Base-by-base conservation (phyloP, 2,797 vertebrate species). In the Acanthornis magna region DNA sequence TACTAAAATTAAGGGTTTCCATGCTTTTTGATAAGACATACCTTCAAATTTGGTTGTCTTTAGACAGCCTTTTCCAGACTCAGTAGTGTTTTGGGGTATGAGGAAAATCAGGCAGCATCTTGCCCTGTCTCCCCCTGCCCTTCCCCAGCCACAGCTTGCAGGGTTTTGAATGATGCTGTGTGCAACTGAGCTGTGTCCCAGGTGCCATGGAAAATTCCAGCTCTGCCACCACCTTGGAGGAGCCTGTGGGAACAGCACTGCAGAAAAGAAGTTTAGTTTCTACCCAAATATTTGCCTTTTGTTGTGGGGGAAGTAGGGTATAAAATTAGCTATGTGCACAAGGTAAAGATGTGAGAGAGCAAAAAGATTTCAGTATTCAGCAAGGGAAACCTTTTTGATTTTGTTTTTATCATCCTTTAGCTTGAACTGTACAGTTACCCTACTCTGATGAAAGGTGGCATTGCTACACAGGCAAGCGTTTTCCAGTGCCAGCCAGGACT, bases 271-370 rank as follows among this genome's bases (percentile, higher is more conserved):
- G 15, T 78, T 81, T 29, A 22, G 15, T 80, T 47, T 88, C 55
- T 75, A 40, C 53, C 19, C 16, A 62, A 18, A 73, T 55, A 55
- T 4, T 74, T 89, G 30, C 6, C 8, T 61, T 68, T 54, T 45
- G 18, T 65, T 26, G 6, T 16, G 8, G 26, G 32, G 7, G 7
- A 12, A 16, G 1, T 18, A 9, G 6, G 1, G 6, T 65, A 13
- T 42, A 48, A 65, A 70, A 61, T 43, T 42, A 51, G 15, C 34
- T 71, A 2, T 26, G 16, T 32, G 38, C 20, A 54, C 25, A 58
- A 47, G 32, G 10, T 47, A 50, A 36, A 70, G 29, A 70, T 60
- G 38, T 4, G 22, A 63, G 50, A 47, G 25, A 54, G 22, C 43
- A 45, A 48, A 60, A 89, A 70, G 5, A 47, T 55, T 78, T 62